Conservation (phyloP, 2,888 invertebrate genomes). For the Leptinotarsa peninsularis region DNA sequence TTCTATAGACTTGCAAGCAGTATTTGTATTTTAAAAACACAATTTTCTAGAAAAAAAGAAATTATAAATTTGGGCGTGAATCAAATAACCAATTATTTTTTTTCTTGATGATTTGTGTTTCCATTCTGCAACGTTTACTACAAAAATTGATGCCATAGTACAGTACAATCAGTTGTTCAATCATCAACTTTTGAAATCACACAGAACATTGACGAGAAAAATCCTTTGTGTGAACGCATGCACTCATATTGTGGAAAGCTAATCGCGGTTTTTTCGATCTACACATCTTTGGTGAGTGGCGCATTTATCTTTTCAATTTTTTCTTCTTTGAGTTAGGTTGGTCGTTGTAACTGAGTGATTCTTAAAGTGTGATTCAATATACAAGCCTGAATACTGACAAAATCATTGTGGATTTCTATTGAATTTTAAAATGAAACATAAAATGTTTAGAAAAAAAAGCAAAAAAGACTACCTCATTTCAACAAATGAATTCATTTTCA, state of each 20-base stretch:
- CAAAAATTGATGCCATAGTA: neutral
- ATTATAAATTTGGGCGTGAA: too few relatives aligned
- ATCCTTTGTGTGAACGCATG: constrained; percentile 20
- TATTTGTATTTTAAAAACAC: too few relatives aligned
- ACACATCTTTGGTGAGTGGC: constrained; percentile 18
- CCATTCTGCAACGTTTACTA: neutral
- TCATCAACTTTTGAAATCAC: neutral
- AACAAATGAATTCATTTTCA: too few relatives aligned
- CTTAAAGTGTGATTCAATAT: neutral
- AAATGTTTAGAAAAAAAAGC: too few relatives aligned
- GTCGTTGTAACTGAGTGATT: constrained; percentile 20
- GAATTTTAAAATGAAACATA: too few relatives aligned
- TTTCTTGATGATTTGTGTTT: neutral
- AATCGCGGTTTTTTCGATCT: constrained; percentile 29
- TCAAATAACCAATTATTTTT: too few relatives aligned
- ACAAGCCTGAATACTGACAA: neutral
- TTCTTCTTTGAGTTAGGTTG: constrained; percentile 8
- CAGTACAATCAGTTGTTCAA: neutral
- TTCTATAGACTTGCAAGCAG: too few relatives aligned
- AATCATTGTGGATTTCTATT: too few relatives aligned
- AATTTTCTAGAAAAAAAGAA: too few relatives aligned
- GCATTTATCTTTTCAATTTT: neutral
- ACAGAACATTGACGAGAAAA: constrained; percentile 17
- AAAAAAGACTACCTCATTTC: too few relatives aligned
- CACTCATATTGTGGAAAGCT: neutral